These are phyloP conservation scores for Archilochus colubris DNA, from an alignment of 2,113 vertebrate species.

Conservation along the genomic window DNA sequence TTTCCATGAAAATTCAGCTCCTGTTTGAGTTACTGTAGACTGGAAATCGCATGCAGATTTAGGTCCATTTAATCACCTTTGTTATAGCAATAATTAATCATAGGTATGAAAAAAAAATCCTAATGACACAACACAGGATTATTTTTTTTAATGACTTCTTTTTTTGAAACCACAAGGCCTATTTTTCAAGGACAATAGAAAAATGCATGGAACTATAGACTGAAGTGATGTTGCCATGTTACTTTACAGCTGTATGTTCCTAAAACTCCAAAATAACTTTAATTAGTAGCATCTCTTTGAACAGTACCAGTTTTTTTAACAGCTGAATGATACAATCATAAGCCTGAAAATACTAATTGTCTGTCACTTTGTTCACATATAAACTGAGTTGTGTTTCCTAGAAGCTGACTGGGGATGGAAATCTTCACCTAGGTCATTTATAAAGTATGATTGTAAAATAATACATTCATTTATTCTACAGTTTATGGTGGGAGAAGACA, in stretches of 20 bases:
- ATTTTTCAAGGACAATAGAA: neutral
- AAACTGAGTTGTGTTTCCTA: neutral
- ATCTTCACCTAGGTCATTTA: neutral
- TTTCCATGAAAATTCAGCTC: neutral
- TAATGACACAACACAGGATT: neutral
- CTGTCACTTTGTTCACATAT: neutral
- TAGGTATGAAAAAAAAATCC: neutral
- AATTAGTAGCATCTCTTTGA: neutral
- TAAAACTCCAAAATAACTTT: neutral
- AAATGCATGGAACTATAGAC: neutral
- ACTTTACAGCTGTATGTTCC: accelerated
- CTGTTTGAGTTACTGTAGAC: neutral
- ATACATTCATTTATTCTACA: neutral
- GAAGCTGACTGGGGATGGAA: neutral
- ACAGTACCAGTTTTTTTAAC: neutral
- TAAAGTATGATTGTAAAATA: neutral
- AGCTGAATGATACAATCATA: neutral
- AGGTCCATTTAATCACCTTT: neutral
- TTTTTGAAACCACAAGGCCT: neutral
- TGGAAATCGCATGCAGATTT: neutral
- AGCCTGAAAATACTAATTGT: neutral
- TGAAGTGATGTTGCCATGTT: neutral
- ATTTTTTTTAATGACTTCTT: neutral
- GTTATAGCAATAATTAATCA: neutral
- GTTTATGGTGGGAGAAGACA: neutral